A percentile compares a stretch with the other conserved stretches of the same genome.
These are phyloP conservation scores for human (Homo sapiens) DNA, from an alignment of 2,113 vertebrate species.

Conservation along the genomic window GRCh38 chr16:5535001-5535500, in stretches of 20 bases:
- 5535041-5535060: not conserved
- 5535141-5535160: not conserved
- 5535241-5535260: not conserved
- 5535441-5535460: not conserved
- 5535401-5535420: accelerated
- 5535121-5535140: not conserved
- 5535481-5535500: not conserved
- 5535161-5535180: not conserved
- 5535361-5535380: not conserved
- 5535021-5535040: not conserved
- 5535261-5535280: not conserved
- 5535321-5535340: not conserved
- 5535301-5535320: not conserved
- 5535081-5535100: not conserved
- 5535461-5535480: not conserved
- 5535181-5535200: not conserved
- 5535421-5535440: not conserved
- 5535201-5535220: not conserved
- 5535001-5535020: not conserved
- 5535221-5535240: not conserved
- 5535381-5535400: not conserved
- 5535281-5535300: not conserved
- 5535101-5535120: not conserved
- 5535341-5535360: not conserved
- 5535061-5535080: not conserved